These are phyloP conservation scores for Papilio machaon DNA, from an alignment of 1,140 invertebrate genomes.

Conservation along the genomic window DNA sequence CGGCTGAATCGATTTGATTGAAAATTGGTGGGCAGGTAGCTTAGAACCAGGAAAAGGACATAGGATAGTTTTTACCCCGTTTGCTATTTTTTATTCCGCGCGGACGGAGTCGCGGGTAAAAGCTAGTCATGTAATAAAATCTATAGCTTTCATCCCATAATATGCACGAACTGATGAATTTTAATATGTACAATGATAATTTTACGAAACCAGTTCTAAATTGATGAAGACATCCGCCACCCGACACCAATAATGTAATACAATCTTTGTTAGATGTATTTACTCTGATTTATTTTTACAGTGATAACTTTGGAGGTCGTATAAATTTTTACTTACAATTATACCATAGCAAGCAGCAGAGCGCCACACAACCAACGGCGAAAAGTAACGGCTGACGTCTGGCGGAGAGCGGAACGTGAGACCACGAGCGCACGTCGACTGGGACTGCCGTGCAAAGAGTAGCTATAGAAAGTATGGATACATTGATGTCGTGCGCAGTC, in stretches of 20 bases:
- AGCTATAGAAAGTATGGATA: too few relatives aligned
- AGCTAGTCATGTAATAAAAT: neutral
- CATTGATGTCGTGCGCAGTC: neutral
- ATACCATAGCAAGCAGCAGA: neutral
- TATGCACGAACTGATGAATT: neutral
- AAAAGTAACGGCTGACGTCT: neutral
- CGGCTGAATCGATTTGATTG: too few relatives aligned
- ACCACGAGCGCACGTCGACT: neutral
- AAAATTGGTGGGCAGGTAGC: too few relatives aligned
- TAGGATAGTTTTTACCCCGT: too few relatives aligned
- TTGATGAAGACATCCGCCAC: neutral
- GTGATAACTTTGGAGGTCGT: neutral
- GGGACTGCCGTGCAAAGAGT: neutral
- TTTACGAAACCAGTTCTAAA: neutral
- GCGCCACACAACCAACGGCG: neutral
- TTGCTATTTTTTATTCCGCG: too few relatives aligned
- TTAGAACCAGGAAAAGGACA: too few relatives aligned
- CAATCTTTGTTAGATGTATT: neutral
- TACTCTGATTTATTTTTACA: neutral
- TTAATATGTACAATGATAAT: neutral
- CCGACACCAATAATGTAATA: neutral
- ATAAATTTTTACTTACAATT: neutral
- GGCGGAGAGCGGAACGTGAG: neutral
- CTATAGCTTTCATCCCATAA: neutral
- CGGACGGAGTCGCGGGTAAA: too few relatives aligned